A percentile compares a stretch with the other conserved stretches of the same genome.
Conservation (phyloP, 2,888 invertebrate species). For the Cataglyphis altisquamis region DNA sequence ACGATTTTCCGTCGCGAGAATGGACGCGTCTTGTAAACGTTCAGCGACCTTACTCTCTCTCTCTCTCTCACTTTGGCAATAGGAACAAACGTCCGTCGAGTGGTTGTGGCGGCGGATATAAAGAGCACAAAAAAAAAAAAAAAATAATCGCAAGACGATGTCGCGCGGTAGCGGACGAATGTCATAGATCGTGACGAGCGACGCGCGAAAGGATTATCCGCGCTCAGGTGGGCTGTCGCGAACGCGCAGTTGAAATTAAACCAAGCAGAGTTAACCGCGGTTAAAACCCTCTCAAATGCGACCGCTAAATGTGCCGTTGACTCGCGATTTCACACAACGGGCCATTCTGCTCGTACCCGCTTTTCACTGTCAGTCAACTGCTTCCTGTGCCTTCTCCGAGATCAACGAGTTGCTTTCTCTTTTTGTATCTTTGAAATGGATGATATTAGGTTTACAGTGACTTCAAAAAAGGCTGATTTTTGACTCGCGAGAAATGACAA, state of each 20-base stretch:
- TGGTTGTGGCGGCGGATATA: constrained; percentile 37
- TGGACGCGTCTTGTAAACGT: constrained; percentile 45
- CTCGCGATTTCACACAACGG: constrained; percentile 46
- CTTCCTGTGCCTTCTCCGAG: constrained; percentile 74
- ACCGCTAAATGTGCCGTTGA: constrained; percentile 59
- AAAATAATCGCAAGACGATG: constrained; percentile 58
- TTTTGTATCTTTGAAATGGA: background rate
- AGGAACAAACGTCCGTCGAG: constrained; percentile 67
- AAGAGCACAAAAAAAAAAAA: constrained; percentile 42
- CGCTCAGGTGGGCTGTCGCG: constrained; percentile 71
- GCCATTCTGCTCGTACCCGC: constrained; percentile 35
- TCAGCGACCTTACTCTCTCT: constrained; percentile 10
- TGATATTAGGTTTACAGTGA: background rate
- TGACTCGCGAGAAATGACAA: constrained; percentile 65
- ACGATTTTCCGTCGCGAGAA: constrained; percentile 49
- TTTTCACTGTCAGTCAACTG: constrained; percentile 62
- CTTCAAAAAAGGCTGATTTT: constrained; percentile 72
- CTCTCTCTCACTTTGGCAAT: constrained; percentile 10
- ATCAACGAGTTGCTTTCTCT: constrained; percentile 70
- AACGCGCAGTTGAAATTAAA: constrained; percentile 80
- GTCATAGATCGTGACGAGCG: constrained; percentile 68
- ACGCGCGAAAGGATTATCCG: constrained; percentile 73
- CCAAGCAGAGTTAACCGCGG: constrained; percentile 76
- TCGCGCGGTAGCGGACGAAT: constrained; percentile 36
- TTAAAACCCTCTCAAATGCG: constrained; percentile 74